Conservation (phyloP, 2,797 vertebrate species). For the Sebastes iracundus region DNA sequence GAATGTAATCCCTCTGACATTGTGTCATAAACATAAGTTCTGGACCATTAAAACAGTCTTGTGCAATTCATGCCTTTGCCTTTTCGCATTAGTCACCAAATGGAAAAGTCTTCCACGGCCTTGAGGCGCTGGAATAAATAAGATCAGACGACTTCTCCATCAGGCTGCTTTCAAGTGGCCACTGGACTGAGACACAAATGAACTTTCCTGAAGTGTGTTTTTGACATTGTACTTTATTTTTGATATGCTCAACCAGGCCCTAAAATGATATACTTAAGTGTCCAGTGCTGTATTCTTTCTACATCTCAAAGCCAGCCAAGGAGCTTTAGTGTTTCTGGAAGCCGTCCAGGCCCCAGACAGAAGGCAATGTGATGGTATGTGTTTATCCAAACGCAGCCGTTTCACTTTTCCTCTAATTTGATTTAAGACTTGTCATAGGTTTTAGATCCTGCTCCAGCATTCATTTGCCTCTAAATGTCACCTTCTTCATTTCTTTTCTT, state of each 20-base stretch:
- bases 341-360: conserved; percentile 65
- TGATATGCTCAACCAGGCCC: conserved; percentile 51
- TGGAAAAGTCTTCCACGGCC: conserved; percentile 42
- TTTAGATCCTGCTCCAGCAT: conserved; percentile 42
- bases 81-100: conserved; percentile 57
- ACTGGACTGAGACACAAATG: conserved; percentile 40
- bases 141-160: conserved; percentile 24
- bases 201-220: conserved; percentile 59
- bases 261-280: conserved; percentile 65
- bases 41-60: conserved; percentile 49
- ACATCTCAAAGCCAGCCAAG: conserved; percentile 49
- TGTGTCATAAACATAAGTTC: conserved; percentile 57
- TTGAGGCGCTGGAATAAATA: conserved; percentile 49
- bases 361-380: conserved; percentile 63
- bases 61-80: conserved; percentile 43
- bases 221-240: conserved; percentile 63
- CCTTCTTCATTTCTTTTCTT: not conserved
- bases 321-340: conserved; percentile 68
- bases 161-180: conserved; percentile 41
- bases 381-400: conserved; percentile 71
- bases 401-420: conserved; percentile 60
- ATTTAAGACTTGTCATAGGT: conserved; percentile 59
- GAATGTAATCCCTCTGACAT: conserved; percentile 43
- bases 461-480: conserved; percentile 39
- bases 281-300: conserved; percentile 34